phyloP scores from a whole-genome alignment of 1,140 invertebrate genomes.

The Bombus waltoni region DNA sequence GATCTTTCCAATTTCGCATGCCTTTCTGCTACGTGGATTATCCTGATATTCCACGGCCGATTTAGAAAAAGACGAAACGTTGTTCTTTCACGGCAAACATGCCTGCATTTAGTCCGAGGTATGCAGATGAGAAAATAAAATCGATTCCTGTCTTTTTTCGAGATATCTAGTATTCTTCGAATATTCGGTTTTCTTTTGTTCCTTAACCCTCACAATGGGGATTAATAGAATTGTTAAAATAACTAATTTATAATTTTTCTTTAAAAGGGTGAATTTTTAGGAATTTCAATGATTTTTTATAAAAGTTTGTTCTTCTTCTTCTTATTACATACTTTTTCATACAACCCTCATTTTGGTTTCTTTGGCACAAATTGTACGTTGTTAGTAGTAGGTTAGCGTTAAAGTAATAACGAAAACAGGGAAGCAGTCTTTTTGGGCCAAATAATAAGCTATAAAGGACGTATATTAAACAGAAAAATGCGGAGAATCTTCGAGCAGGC shows the following conservation, averaged over 20 bases:
- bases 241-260: too few relatives aligned
- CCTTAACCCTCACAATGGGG: background rate
- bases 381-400: too few relatives aligned
- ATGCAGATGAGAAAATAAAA: background rate
- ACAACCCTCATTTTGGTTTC: too few relatives aligned
- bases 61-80: background rate
- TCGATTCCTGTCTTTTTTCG: background rate
- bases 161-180: background rate
- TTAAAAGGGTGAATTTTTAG: too few relatives aligned
- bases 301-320: too few relatives aligned
- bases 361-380: too few relatives aligned
- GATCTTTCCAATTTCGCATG: constrained; percentile 46
- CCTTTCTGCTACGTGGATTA: constrained; percentile 28
- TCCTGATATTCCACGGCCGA: background rate
- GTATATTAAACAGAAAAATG: background rate
- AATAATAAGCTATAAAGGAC: background rate
- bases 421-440: background rate
- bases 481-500: too few relatives aligned
- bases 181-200: background rate
- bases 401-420: background rate
- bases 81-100: background rate
- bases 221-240: too few relatives aligned
- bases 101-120: background rate
- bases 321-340: too few relatives aligned
- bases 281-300: too few relatives aligned